Base-by-base conservation (phyloP, 2,113 vertebrate species). In the Vimba vimba region DNA sequence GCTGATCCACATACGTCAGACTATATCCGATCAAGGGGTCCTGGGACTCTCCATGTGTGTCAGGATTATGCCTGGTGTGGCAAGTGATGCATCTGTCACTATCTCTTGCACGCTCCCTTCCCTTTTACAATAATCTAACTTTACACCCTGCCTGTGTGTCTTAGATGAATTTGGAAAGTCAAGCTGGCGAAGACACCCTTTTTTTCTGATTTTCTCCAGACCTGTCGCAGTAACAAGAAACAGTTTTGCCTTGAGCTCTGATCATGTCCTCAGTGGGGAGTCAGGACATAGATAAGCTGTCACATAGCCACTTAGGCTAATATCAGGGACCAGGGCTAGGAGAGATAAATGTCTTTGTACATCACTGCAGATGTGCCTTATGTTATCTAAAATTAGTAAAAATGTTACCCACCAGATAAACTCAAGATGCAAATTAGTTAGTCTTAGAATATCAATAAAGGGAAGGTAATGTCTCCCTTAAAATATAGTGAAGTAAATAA, bases 21-120 rank as follows among this genome's bases (percentile, higher is more conserved):
- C 55, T 69, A 59, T 68, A 86, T 78, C 71, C 50, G 69, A 74
- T 86, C 85, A 52, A 62, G 77, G 64, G 75, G 13, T 50, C 62
- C 81, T 55, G 74, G 62, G 57, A 83, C 50, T 71, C 50, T 86
- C 71, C 52, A 21, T 69, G 77, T 59, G 30, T 78, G 85, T 85
- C 69, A 85, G 77, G 30, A 77, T 82, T 52, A 86, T 43, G 71
- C 10, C 52, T 59, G 12, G 36, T 80, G 79, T 82, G 27, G 75
- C 75, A 17, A 7, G 66, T 88, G 82, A 86, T 62, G 62, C 82
- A 86, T 69, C 78, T 79, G 78, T 47, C 77, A 79, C 36, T 43
- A 33, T 85, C 59, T 78, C 68, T 36, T 84, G 68, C 71, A 75
- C 5, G 52, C 68, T 36, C 33, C 77, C 25, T 30, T 9, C 55